Conservation (phyloP, 2,113 vertebrate species). For the Corythaeola cristata region DNA sequence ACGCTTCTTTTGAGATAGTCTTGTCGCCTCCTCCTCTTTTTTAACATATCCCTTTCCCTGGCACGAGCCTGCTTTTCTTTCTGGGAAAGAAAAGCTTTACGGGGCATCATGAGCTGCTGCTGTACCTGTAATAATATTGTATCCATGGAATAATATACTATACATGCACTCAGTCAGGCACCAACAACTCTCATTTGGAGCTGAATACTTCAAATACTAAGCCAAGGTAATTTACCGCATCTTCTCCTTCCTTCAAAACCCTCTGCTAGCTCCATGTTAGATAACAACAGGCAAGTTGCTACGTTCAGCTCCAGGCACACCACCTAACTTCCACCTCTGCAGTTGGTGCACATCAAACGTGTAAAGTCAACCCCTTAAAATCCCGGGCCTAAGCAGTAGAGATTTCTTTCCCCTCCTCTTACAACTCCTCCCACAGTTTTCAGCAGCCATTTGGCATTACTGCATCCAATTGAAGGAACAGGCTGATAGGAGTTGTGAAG, state of each 20-base stretch:
- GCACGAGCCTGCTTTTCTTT: constrained; percentile 74
- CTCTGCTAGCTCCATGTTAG: not conserved
- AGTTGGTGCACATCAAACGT: not conserved
- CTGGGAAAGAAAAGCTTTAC: constrained; percentile 74
- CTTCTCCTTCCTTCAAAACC: not conserved
- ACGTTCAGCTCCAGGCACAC: not conserved
- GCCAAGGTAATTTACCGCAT: not conserved
- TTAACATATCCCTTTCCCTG: constrained; percentile 72
- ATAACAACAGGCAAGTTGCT: not conserved
- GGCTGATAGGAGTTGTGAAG: not conserved
- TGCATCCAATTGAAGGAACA: not conserved
- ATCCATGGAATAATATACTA: constrained; percentile 49
- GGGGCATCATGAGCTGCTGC: constrained; percentile 72
- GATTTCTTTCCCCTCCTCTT: not conserved
- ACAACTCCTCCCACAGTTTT: not conserved
- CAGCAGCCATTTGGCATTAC: not conserved
- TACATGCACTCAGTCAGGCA: constrained; percentile 46
- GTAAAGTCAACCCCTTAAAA: not conserved
- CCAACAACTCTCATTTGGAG: not conserved
- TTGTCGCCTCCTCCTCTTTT: constrained; percentile 73
- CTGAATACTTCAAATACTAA: not conserved
- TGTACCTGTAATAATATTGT: constrained; percentile 63
- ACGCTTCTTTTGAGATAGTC: constrained; percentile 71
- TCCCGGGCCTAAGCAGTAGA: not conserved
- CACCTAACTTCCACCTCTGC: not conserved